phyloP scores from a whole-genome alignment of 2,113 vertebrate genomes.

The Oreochromis tanganicae region DNA sequence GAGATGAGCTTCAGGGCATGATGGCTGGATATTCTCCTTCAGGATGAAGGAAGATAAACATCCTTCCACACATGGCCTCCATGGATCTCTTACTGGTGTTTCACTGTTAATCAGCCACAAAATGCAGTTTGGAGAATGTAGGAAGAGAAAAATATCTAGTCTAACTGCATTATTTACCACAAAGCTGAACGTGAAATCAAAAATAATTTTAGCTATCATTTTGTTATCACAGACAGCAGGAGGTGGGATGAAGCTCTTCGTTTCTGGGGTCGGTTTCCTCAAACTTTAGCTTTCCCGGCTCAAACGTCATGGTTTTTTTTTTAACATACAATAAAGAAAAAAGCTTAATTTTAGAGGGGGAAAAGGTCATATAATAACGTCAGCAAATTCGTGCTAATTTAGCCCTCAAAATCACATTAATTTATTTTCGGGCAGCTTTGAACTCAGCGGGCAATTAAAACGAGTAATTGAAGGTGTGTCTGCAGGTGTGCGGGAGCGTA shows the following conservation, averaged over 20 bases:
- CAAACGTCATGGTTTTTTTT: not conserved
- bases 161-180: rapidly evolving
- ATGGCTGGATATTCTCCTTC: not conserved
- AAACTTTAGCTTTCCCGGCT: not conserved
- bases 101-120: not conserved
- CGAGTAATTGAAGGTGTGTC: not conserved
- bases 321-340: not conserved
- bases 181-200: not conserved
- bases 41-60: rapidly evolving
- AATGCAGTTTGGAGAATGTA: rapidly evolving
- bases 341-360: rapidly evolving
- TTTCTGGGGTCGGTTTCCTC: not conserved
- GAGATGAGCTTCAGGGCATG: not conserved
- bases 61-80: not conserved
- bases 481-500: not conserved
- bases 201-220: not conserved
- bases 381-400: not conserved
- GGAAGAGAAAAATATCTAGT: rapidly evolving
- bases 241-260: not conserved
- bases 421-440: not conserved
- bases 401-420: not conserved
- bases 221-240: not conserved
- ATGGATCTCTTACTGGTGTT: rapidly evolving
- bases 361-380: not conserved
- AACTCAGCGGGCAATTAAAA: not conserved